These are phyloP conservation scores for Eurystomus glaucurus DNA, from an alignment of 2,797 vertebrate genomes.

Conservation along the genomic window DNA sequence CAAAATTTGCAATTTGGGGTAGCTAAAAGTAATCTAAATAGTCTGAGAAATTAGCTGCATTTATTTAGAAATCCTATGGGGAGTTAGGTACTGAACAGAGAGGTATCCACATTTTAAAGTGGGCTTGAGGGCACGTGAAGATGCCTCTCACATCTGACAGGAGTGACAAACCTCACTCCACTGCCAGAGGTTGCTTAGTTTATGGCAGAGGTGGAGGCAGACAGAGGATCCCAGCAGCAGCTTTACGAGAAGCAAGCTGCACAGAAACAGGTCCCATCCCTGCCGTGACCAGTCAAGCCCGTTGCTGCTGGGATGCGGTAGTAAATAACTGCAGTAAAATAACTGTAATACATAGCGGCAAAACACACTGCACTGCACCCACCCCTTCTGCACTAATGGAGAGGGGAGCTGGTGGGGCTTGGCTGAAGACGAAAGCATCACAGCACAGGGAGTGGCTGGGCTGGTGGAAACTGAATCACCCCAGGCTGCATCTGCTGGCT, in stretches of 20 bases:
- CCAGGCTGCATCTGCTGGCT: background rate
- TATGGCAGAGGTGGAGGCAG: background rate
- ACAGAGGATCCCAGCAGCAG: background rate
- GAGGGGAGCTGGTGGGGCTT: rapidly evolving
- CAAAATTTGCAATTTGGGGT: background rate
- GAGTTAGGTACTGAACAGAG: background rate
- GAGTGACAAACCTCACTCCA: background rate
- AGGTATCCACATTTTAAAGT: background rate
- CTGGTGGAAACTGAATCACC: background rate
- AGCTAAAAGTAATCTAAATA: background rate
- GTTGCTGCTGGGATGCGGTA: background rate
- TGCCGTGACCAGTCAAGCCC: rapidly evolving
- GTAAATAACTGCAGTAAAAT: background rate
- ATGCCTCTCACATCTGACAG: background rate
- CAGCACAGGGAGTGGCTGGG: background rate
- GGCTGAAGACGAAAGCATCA: background rate
- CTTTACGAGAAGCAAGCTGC: background rate
- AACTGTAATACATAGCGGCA: background rate
- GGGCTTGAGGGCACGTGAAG: background rate
- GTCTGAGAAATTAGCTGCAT: background rate
- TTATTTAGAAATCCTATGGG: background rate
- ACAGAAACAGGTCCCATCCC: background rate
- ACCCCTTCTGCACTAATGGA: background rate
- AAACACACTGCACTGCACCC: background rate
- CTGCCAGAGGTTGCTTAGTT: background rate